Evolutionary conservation across 2,888 invertebrate species (phyloP), one percentile per base, ranked within the genome.

Genomic region (Ypsolopha sequella): DNA sequence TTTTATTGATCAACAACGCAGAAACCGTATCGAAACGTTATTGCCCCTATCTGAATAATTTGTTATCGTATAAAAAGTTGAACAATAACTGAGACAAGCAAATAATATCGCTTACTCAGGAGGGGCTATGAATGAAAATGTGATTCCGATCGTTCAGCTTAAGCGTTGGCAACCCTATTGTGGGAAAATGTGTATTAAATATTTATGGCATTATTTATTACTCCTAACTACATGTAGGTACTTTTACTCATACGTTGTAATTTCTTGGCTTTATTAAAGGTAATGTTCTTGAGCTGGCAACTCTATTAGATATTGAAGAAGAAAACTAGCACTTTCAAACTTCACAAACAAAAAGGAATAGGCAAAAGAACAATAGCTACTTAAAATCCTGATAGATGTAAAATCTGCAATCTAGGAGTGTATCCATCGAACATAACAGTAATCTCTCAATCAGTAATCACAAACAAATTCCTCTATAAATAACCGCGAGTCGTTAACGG

Each of bases 141-240:
- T 67, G 63, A 68, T 81, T 78, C 67, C 74, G 76, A 84, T 82
- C 81, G 76, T 70, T 70, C 71, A 66, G 64, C 58, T 65, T 68
- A 80, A 82, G 81, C 70, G 76, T 82, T 78, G 67, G 77, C 80
- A 75, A 77, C 81, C 80, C 82, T 75, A 80, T 84, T 84, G 82
- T 84, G 84, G 80, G 81, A 85, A 85, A 76, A 82, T 78, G 69
- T 76, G 77, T 78, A 78, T 84, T 81, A 77, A 85, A 84, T 84
- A 85, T 85, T 82, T 85, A 85, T 82, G 75, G 76, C 65, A 63
- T 56, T 68, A 70, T 68, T 24, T 72, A 72, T 73, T 69, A 71
- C 24, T 24, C 2, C 24, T 24, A 24, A 24, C 24, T 24, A 24
- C 2, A 4, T 24, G 24, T 3, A 24, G n/a, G n/a, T 43, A 11